Conservation (phyloP, 1,140 invertebrate genomes). For the Neotoxoptera formosana region DNA sequence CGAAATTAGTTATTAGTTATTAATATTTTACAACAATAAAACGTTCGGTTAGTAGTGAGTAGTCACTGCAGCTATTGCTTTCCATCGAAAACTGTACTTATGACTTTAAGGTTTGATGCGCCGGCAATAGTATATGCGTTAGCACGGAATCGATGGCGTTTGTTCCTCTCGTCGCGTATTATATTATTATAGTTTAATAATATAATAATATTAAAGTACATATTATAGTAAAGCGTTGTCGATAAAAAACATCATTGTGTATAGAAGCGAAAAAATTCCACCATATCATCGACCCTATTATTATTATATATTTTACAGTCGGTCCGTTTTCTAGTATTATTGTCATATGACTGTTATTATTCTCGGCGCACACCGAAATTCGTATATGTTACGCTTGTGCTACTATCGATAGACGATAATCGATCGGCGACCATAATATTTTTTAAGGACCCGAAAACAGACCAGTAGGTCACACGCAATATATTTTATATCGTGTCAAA, state of each 20-base stretch:
- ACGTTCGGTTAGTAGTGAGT: neutral
- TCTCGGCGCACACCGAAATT: neutral
- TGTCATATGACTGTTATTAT: neutral
- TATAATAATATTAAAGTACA: too few species aligned
- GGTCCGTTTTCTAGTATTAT: neutral
- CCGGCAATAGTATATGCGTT: neutral
- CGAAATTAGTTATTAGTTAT: neutral
- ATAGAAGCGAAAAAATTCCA: neutral
- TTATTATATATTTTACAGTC: neutral
- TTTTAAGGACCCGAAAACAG: neutral
- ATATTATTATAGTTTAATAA: too few species aligned
- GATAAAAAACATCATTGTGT: neutral
- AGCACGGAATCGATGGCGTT: neutral
- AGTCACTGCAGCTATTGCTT: neutral
- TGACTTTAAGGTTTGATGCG: neutral
- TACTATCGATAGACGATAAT: neutral
- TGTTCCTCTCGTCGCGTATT: too few species aligned
- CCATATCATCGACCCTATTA: neutral
- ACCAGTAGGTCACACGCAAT: conserved; percentile 16
- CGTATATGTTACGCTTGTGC: neutral
- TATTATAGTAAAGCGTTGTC: neutral
- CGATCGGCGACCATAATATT: neutral
- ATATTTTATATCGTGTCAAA: neutral
- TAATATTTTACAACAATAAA: neutral
- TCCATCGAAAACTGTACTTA: neutral